phyloP scores from a whole-genome alignment of 2,797 vertebrate genomes.

The Premnoplex brunnescens region DNA sequence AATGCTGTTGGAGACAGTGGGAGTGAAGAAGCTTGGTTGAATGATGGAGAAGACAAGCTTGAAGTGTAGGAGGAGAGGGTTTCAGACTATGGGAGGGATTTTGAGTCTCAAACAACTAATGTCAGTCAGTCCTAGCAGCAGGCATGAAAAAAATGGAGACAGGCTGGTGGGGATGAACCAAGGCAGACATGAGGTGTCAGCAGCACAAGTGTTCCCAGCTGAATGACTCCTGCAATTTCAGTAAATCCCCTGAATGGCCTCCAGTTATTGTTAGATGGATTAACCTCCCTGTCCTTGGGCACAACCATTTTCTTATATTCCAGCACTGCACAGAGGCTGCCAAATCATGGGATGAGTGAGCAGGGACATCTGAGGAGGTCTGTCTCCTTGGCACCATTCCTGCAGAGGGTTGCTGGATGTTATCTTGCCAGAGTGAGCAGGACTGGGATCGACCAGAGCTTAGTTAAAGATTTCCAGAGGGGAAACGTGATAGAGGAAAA shows the following conservation, averaged over 20 bases:
- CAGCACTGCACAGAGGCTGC: neutral
- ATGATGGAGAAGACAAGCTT: neutral
- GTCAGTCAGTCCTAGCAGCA: neutral
- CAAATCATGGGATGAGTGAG: neutral
- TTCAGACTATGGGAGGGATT: neutral
- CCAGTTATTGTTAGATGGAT: neutral
- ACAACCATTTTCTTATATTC: neutral
- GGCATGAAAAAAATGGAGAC: neutral
- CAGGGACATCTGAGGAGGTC: neutral
- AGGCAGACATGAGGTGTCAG: neutral
- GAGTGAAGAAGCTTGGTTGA: neutral
- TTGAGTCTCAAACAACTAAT: neutral
- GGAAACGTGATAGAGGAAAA: neutral
- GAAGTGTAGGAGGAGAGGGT: neutral
- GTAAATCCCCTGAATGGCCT: neutral
- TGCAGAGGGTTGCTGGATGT: neutral
- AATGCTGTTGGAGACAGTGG: neutral
- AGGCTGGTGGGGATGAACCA: neutral
- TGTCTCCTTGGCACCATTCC: neutral
- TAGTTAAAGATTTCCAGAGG: neutral
- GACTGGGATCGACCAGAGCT: neutral
- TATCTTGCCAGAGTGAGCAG: neutral
- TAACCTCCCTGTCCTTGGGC: neutral
- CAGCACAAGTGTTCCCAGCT: neutral
- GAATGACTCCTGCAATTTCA: neutral